Evolutionary conservation across 53 echinoderm and acorn worm genomes (phyloP).

Genomic region (Actinopyga echinites): DNA sequence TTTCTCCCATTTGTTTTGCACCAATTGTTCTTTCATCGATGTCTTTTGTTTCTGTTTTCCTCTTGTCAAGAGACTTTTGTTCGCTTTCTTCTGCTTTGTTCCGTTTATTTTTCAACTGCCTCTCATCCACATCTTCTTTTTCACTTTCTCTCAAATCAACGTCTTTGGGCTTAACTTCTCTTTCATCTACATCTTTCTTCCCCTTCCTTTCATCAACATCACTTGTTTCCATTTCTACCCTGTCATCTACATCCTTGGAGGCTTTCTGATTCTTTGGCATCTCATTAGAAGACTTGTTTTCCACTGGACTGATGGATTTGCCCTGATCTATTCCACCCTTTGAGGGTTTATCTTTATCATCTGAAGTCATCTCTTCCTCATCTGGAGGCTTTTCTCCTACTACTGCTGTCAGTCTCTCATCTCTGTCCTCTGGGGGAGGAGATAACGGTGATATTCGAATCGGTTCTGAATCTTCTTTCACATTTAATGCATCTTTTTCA

Average conservation of each 20-base stretch:
- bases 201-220: neutral
- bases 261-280: too few relatives aligned
- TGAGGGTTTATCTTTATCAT: neutral
- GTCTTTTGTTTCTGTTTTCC: neutral
- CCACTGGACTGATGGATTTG: too few relatives aligned
- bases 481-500: neutral
- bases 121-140: neutral
- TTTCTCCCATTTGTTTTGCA: neutral
- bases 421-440: conserved; percentile 30
- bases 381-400: conserved; percentile 17
- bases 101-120: neutral
- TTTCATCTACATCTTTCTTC: conserved; percentile 29
- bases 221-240: neutral
- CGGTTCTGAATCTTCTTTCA: neutral
- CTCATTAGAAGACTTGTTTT: too few relatives aligned
- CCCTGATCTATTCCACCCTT: neutral
- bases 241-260: neutral
- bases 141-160: neutral
- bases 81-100: neutral
- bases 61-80: neutral
- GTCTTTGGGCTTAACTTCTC: neutral
- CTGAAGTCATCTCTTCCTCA: neutral
- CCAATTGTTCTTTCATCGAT: neutral
- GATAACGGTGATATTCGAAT: neutral
- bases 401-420: conserved; percentile 17